A percentile compares a stretch with the other conserved stretches of the same genome.
These are phyloP conservation scores for Uloborus diversus DNA, from an alignment of 1,140 invertebrate species.

Conservation along the genomic window DNA sequence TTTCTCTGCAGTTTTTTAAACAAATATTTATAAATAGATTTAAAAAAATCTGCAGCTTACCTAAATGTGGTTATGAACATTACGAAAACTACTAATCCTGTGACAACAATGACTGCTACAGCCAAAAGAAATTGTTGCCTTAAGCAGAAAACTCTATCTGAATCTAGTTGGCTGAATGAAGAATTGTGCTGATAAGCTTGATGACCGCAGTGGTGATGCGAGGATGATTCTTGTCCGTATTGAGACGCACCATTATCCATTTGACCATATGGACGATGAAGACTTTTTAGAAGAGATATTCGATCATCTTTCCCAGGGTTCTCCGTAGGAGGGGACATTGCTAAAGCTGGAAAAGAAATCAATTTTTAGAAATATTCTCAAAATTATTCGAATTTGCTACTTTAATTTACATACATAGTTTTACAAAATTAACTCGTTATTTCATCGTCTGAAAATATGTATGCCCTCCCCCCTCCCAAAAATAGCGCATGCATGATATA, in stretches of 20 bases:
- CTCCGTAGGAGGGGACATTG: conserved; percentile 29
- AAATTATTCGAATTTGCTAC: too few species aligned
- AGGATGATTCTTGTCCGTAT: conserved; percentile 9
- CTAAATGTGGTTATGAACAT: conserved; percentile 40
- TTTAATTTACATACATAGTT: too few species aligned
- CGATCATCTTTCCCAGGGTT: conserved; percentile 20
- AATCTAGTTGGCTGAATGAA: conserved; percentile 1
- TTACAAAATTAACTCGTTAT: too few species aligned
- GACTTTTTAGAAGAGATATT: conserved; percentile 27
- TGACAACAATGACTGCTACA: conserved; percentile 24
- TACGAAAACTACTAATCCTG: conserved; percentile 31
- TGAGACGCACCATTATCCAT: not conserved
- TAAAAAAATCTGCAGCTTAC: too few species aligned
- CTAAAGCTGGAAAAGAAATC: conserved; percentile 12
- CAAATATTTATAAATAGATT: too few species aligned
- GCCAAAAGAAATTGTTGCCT: conserved; percentile 35
- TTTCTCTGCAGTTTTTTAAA: too few species aligned
- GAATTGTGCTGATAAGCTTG: not conserved
- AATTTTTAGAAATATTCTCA: too few species aligned
- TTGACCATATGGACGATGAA: conserved; percentile 37
- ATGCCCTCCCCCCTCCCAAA: too few species aligned
- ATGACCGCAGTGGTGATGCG: conserved; percentile 8
- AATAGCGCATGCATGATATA: too few species aligned
- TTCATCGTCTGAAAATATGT: too few species aligned
- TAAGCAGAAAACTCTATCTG: conserved; percentile 42